Evolutionary conservation across 2,888 invertebrate genomes (phyloP).

Genomic region (Oxystoma pomonae): DNA sequence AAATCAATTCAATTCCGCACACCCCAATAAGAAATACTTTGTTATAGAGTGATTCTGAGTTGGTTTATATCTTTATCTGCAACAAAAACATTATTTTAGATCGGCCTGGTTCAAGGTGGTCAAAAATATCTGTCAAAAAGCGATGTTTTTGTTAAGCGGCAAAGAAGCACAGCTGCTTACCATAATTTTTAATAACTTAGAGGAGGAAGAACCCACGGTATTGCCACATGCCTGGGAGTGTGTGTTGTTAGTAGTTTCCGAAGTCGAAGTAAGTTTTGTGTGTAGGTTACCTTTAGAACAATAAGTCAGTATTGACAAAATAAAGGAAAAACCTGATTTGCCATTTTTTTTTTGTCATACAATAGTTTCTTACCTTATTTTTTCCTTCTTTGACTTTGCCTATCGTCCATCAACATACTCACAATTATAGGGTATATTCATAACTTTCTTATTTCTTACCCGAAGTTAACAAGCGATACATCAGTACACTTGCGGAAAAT

Average conservation of each 20-base stretch:
- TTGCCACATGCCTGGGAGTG: conserved; percentile 72
- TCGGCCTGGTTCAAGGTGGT: conserved; percentile 68
- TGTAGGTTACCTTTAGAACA: background rate
- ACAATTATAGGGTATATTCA: no score
- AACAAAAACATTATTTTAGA: conserved; percentile 33
- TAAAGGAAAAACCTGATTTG: background rate
- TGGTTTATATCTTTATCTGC: no score
- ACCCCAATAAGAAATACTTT: no score
- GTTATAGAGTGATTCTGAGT: no score
- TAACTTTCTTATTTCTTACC: no score
- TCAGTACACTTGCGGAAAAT: no score
- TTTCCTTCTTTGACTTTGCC: no score
- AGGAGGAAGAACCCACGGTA: conserved; percentile 65
- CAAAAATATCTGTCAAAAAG: conserved; percentile 58
- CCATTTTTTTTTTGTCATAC: background rate
- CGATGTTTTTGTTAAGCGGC: conserved; percentile 50
- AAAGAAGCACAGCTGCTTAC: conserved; percentile 56
- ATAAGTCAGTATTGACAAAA: background rate
- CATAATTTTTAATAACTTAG: conserved; percentile 60
- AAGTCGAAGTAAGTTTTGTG: conserved; percentile 50
- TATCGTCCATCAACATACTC: no score
- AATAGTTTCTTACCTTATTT: no score
- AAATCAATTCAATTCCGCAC: no score
- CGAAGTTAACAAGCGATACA: no score
- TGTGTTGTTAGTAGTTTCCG: conserved; percentile 57